Evolutionary conservation across 2,113 vertebrate genomes (phyloP), one percentile per base, ranked within the genome.

Genomic region (Pelecanoides urinatrix): DNA sequence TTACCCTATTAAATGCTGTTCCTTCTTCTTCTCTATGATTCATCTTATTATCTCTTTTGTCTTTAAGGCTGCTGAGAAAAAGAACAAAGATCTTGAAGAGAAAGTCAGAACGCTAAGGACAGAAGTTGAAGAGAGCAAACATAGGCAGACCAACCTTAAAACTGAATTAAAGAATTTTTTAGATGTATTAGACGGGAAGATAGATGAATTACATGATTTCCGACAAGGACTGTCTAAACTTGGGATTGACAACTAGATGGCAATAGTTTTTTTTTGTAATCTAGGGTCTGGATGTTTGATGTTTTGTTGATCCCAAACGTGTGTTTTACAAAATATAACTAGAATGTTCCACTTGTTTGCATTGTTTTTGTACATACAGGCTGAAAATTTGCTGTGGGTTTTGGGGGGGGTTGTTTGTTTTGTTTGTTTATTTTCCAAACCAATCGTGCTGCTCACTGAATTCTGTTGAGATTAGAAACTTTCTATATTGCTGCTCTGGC

Each of bases 161-260:
- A 98, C 97, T 75, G 99, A 99, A 97, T 96, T 99, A 87, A 99
- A 99, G 98, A 99, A 98, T 98, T 99, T 99, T 97, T 98, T 99
- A 98, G 99, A 99, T 87, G 96, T 99, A 92, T 98, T 99, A 92
- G 99, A 99, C 0, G 99, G 99, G 34, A 99, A 99, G 97, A 99
- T 99, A 32, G 99, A 99, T 44, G 99, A 99, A 97, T 98, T 99
- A 94, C 99, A 99, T 3, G 99, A 99, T 98, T 99, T 99, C 97
- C 98, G 99, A 87, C 98, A 99, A 95, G 99, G 99, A 73, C 98
- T 99, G 55, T 99, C 99, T 87, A 99, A 99, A 98, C 97, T 99
- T 49, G 99, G 99, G 53, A 65, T 98, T 10, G 99, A 99, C 95
- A 99, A 99, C 97, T 99, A 98, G 98, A 94, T 81, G 88, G 78